phyloP scores from a whole-genome alignment of 2,113 vertebrate genomes.

The Solea solea region DNA sequence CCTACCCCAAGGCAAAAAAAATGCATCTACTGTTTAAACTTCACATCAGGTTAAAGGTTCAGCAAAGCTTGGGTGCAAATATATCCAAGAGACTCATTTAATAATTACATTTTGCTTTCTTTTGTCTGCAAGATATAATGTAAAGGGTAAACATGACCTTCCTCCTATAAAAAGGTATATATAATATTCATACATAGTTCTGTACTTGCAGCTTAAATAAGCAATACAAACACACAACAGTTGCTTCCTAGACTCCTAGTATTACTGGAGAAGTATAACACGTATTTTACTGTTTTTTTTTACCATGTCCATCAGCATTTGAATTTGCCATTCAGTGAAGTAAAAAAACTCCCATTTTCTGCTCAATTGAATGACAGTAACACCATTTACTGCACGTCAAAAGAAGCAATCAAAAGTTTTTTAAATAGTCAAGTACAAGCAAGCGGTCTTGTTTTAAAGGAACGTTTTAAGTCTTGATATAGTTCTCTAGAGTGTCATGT shows the following conservation, averaged over 20 bases:
- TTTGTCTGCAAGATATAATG: neutral
- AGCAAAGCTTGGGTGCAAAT: neutral
- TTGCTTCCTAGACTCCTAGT: no score
- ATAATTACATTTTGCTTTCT: neutral
- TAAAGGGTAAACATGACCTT: no score
- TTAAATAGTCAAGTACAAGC: conserved; percentile 6
- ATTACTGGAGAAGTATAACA: neutral
- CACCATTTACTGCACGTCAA: conserved; percentile 13
- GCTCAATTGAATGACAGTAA: conserved; percentile 19
- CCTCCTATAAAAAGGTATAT: neutral
- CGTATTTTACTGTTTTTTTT: neutral
- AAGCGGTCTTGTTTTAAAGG: conserved; percentile 12
- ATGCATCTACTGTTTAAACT: no score
- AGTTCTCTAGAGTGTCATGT: conserved; percentile 75
- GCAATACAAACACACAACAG: no score
- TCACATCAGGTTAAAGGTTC: neutral
- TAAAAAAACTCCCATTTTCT: conserved; percentile 15
- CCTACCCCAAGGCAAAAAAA: neutral
- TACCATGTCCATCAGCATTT: conserved; percentile 18
- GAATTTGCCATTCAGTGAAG: conserved; percentile 13
- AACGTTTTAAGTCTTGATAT: conserved; percentile 23
- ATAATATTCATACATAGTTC: neutral
- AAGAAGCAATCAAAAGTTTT: conserved; percentile 24
- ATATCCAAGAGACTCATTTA: neutral
- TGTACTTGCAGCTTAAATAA: neutral